Evolutionary conservation across 2,888 invertebrate species (phyloP).

Genomic region (Mythimna lalbum): DNA sequence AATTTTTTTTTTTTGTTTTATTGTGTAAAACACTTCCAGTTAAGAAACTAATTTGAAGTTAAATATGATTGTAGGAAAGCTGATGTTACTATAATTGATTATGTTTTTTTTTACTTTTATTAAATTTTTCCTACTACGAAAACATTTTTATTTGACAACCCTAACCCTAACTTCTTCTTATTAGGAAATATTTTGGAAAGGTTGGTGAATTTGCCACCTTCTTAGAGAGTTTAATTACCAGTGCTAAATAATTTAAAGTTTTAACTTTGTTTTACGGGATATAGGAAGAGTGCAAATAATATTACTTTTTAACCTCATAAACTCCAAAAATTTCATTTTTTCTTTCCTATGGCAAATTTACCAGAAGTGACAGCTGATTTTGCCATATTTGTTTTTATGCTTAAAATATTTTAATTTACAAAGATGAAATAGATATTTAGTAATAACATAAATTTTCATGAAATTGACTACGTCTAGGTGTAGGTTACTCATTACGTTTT

Average conservation of each 20-base stretch:
- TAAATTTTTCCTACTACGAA: not conserved
- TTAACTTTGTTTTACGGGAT: slow-evolving; percentile 9
- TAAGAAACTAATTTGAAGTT: slow-evolving; percentile 6
- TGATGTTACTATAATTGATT: not conserved
- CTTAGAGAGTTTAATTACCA: slow-evolving; percentile 29
- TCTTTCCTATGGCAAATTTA: no score
- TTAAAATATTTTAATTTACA: no score
- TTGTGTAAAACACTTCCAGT: slow-evolving; percentile 4
- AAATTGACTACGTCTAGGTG: not conserved
- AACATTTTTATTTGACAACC: not conserved
- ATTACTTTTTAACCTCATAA: slow-evolving; percentile 9
- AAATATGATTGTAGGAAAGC: not conserved
- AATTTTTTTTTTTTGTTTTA: slow-evolving; percentile 3
- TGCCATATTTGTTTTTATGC: no score
- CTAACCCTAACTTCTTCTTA: slow-evolving; percentile 1
- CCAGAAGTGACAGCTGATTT: no score
- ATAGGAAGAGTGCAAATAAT: slow-evolving; percentile 2
- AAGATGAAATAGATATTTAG: no score
- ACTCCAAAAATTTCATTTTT: not conserved
- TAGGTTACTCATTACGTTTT: slow-evolving; percentile 9
- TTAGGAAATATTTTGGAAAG: slow-evolving; percentile 4
- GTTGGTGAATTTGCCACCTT: slow-evolving; percentile 35
- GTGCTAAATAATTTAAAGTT: slow-evolving; percentile 29
- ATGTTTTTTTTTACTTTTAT: slow-evolving; percentile 1
- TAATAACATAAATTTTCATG: no score